Percentiles rank a stretch among this genome's conserved stretches.
phyloP scores from a whole-genome alignment of 2,888 invertebrate genomes.

The Cryptocephalus moraei region DNA sequence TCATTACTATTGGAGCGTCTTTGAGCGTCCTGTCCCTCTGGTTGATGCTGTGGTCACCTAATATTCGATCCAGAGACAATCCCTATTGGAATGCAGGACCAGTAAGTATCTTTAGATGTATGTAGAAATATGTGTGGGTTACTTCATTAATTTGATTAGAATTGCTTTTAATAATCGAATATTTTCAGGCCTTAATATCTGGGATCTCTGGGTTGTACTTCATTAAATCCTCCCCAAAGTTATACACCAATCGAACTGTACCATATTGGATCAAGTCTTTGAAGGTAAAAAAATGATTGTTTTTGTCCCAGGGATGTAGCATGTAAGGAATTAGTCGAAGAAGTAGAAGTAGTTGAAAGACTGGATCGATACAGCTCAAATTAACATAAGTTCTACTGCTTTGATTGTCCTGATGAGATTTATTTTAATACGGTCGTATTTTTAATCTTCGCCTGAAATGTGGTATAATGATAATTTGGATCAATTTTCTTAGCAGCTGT shows the following conservation, averaged over 20 bases:
- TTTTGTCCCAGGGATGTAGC: no score
- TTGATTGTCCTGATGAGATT: no score
- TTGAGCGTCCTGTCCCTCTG: slow-evolving; percentile 47
- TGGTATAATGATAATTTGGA: no score
- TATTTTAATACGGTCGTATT: no score
- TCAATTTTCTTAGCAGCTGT: no score
- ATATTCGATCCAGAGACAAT: slow-evolving; percentile 47
- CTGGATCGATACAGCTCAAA: no score
- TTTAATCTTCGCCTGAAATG: no score
- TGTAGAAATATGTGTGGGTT: neutral
- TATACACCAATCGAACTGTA: slow-evolving; percentile 35
- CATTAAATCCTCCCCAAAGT: slow-evolving; percentile 36
- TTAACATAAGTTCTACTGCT: no score
- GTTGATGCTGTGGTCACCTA: slow-evolving; percentile 50
- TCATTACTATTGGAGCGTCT: slow-evolving; percentile 45
- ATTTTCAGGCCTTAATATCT: slow-evolving; percentile 34
- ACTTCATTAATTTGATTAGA: neutral
- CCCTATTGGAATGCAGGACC: slow-evolving; percentile 57
- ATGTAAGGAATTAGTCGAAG: no score
- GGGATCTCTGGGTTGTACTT: slow-evolving; percentile 36
- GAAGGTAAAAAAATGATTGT: slow-evolving; percentile 29
- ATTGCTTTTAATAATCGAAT: neutral
- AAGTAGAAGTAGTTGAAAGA: no score
- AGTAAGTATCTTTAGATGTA: slow-evolving; percentile 35
- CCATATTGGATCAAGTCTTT: slow-evolving; percentile 33